A percentile compares a stretch with the other conserved stretches of the same genome.
These are phyloP conservation scores for Drosophila pruinosa DNA, from an alignment of 1,140 invertebrate species.

Conservation along the genomic window DNA sequence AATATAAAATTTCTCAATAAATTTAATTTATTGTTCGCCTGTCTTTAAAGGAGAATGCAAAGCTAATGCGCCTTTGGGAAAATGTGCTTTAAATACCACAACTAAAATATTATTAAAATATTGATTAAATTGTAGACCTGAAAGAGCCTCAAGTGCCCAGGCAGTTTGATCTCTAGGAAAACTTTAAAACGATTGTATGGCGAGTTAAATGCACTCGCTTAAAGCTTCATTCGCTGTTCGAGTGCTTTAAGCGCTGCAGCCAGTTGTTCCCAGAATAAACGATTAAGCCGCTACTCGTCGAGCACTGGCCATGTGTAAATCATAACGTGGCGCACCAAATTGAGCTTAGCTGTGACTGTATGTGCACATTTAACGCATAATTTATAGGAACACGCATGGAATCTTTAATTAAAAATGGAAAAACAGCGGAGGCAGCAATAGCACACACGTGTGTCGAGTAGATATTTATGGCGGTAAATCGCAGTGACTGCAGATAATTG, in stretches of 20 bases:
- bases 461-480: conserved; percentile 6
- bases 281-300: background rate
- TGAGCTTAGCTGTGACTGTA: background rate
- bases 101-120: too few relatives aligned
- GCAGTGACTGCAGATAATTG: conserved; percentile 52
- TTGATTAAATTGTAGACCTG: too few relatives aligned
- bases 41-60: too few relatives aligned
- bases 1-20: too few relatives aligned
- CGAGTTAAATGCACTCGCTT: background rate
- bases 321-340: background rate
- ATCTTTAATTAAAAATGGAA: conserved; percentile 71
- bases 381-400: conserved; percentile 44
- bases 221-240: background rate
- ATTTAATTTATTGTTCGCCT: too few relatives aligned
- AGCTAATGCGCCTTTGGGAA: too few relatives aligned
- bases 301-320: background rate
- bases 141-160: background rate
- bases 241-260: background rate
- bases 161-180: background rate
- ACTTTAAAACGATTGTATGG: background rate
- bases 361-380: conserved; percentile 44
- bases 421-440: conserved; percentile 24
- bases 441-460: background rate
- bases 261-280: background rate
- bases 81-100: too few relatives aligned